Conservation (phyloP, 2,797 vertebrate species). For the Picus viridis region DNA sequence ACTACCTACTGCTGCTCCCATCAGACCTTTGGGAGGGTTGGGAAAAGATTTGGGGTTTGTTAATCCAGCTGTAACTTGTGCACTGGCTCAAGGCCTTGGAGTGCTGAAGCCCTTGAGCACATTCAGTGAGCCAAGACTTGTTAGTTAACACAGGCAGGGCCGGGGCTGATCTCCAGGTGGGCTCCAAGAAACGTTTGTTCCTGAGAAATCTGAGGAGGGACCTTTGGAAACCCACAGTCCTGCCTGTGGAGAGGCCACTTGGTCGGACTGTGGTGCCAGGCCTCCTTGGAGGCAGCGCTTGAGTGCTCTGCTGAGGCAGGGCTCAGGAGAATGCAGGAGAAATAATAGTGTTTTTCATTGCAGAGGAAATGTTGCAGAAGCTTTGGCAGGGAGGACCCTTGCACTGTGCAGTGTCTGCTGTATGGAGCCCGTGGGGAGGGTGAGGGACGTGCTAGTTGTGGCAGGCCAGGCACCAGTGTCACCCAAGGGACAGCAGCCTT, state of each 20-base stretch:
- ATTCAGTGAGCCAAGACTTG: not conserved
- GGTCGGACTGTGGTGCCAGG: not conserved
- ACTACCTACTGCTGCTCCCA: not conserved
- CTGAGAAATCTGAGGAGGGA: not conserved
- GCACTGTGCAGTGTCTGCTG: not conserved
- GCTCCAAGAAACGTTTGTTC: not conserved
- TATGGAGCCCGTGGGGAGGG: fast-evolving
- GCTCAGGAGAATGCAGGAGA: not conserved
- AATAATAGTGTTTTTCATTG: not conserved
- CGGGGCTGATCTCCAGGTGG: not conserved
- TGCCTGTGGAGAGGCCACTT: not conserved
- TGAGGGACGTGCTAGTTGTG: not conserved
- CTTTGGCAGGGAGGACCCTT: not conserved
- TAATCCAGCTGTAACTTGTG: not conserved
- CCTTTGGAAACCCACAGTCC: not conserved
- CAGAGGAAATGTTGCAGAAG: not conserved
- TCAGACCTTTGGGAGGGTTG: not conserved
- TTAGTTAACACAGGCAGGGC: not conserved
- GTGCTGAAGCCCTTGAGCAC: not conserved
- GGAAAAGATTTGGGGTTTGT: not conserved
- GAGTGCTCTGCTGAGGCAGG: no score
- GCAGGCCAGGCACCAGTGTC: not conserved
- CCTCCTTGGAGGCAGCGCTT: not conserved
- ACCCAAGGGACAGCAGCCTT: not conserved
- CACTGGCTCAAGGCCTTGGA: not conserved